A percentile compares a stretch with the other conserved stretches of the same genome.
Evolutionary conservation across 2,888 invertebrate species (phyloP).

Genomic region (Odontothrips loti): DNA sequence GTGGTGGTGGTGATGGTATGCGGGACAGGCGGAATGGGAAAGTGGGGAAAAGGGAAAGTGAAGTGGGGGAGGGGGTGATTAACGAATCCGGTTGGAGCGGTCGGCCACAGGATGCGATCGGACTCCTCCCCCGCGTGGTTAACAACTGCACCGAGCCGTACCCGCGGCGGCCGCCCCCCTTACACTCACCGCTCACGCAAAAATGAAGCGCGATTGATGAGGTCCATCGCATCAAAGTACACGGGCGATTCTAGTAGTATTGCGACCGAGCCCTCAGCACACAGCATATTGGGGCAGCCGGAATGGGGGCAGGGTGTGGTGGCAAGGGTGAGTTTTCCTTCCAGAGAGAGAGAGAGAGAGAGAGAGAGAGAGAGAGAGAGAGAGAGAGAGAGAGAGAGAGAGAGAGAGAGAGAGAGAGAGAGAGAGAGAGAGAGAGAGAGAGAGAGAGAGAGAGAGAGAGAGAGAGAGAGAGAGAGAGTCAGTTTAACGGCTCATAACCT

Average conservation of each 20-base stretch:
- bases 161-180: too few relatives aligned
- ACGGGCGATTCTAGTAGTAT: too few relatives aligned
- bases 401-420: conserved; percentile 2
- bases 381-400: too few relatives aligned
- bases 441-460: conserved; percentile 13
- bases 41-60: neutral
- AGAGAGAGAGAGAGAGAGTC: conserved; percentile 26
- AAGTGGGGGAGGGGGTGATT: neutral
- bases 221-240: too few relatives aligned
- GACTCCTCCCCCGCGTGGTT: too few relatives aligned
- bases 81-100: neutral
- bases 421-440: conserved; percentile 31
- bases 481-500: conserved; percentile 23
- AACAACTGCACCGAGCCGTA: too few relatives aligned
- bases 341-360: too few relatives aligned
- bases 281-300: neutral
- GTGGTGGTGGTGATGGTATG: neutral
- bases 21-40: neutral
- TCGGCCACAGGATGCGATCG: neutral
- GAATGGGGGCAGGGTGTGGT: neutral
- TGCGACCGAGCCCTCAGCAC: neutral
- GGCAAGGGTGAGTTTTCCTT: too few relatives aligned
- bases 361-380: too few relatives aligned
- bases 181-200: too few relatives aligned
- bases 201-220: too few relatives aligned